These are phyloP conservation scores for Otolemur garnettii DNA, from an alignment of 2,113 vertebrate species.

Conservation along the genomic window DNA sequence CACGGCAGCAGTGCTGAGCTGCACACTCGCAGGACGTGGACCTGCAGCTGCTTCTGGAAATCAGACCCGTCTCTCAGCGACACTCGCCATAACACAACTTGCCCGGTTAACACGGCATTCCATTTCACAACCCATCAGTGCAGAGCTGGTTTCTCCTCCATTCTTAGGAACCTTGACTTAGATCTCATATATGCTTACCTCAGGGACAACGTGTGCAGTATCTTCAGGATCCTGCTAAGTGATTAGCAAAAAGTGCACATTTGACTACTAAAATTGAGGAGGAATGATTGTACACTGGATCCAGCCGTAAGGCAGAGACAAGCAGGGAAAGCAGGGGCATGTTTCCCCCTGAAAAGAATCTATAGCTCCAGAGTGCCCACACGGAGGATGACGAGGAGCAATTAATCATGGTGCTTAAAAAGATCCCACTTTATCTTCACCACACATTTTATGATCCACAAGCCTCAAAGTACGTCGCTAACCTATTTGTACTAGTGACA, in stretches of 20 bases:
- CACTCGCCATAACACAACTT: not conserved
- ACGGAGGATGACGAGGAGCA: not conserved
- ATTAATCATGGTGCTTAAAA: not conserved
- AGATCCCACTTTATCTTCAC: not conserved
- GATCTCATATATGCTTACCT: not conserved
- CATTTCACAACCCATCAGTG: not conserved
- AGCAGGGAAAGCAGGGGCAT: too few species aligned
- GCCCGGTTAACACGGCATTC: rapidly evolving
- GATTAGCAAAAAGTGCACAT: not conserved
- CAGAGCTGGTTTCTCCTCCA: not conserved
- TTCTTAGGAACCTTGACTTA: not conserved
- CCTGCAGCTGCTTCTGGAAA: not conserved
- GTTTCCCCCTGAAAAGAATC: not conserved
- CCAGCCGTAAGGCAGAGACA: not conserved
- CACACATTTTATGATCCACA: not conserved
- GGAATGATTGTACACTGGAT: not conserved
- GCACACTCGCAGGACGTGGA: not conserved
- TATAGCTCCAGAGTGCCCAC: not conserved
- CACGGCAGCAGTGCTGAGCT: rapidly evolving
- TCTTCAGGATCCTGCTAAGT: not conserved
- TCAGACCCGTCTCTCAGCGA: not conserved
- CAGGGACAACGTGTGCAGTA: rapidly evolving
- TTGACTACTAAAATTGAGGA: not conserved
- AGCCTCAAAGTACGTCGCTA: not conserved
- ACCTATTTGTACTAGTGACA: not conserved